These are phyloP conservation scores for Sinocyclocheilus anshuiensis DNA, from an alignment of 2,113 vertebrate genomes.

Conservation along the genomic window DNA sequence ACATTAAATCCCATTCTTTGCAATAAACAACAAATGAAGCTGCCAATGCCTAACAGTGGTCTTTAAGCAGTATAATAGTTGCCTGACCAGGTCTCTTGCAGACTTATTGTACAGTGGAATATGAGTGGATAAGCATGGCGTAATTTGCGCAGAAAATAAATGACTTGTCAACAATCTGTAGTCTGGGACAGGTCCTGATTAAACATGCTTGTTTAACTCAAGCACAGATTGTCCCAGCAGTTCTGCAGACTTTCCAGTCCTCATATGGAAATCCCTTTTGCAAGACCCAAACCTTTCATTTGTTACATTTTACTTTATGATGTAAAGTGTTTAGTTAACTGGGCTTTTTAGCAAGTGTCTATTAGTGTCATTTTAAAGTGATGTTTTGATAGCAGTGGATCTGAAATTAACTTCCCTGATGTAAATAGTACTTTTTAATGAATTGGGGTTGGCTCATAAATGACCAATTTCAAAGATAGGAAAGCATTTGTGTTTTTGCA, in stretches of 20 bases:
- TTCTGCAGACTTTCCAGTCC: conserved; percentile 19
- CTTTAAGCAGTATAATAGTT: not conserved
- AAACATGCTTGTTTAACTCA: conserved; percentile 17
- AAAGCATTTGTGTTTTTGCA: not conserved
- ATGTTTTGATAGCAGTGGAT: conserved; percentile 11
- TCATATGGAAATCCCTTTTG: conserved; percentile 11
- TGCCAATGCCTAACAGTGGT: not conserved
- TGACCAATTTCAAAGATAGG: not conserved
- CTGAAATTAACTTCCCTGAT: conserved; percentile 9
- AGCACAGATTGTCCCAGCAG: conserved; percentile 1
- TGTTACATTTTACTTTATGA: conserved; percentile 1
- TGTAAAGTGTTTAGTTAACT: conserved; percentile 30
- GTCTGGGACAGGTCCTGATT: not conserved
- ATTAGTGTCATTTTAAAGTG: not conserved
- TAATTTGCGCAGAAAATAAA: conserved; percentile 21
- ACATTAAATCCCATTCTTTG: not conserved
- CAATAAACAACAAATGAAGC: not conserved
- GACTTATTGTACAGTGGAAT: not conserved
- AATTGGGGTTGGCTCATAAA: not conserved
- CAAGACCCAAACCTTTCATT: not conserved
- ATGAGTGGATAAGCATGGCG: not conserved
- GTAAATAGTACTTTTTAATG: not conserved
- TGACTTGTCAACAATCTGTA: not conserved
- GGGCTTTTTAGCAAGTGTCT: not conserved
- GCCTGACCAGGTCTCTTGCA: not conserved